Conservation (phyloP, 2,797 vertebrate genomes). For the Betta splendens region DNA sequence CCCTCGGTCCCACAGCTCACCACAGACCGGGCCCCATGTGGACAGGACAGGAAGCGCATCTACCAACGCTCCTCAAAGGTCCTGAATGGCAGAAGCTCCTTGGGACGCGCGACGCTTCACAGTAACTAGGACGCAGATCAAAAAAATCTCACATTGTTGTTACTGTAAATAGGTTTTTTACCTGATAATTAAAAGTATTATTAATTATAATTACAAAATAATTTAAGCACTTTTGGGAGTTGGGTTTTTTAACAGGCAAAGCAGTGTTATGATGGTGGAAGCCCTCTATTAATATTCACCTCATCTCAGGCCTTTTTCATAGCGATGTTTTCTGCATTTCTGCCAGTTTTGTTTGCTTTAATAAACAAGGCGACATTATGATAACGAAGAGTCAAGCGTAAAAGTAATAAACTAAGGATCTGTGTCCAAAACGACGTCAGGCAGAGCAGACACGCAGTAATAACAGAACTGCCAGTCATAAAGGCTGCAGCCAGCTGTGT, state of each 20-base stretch:
- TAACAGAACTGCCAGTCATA: neutral
- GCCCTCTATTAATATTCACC: too few relatives aligned
- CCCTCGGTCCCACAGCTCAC: conserved; percentile 62
- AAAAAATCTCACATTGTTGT: conserved; percentile 30
- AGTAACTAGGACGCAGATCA: conserved; percentile 28
- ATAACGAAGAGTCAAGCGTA: neutral
- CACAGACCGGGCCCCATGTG: conserved; percentile 55
- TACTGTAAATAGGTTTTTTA: conserved; percentile 1
- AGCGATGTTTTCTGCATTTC: neutral
- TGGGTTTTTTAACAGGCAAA: neutral
- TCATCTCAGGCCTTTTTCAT: neutral
- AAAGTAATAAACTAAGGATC: neutral
- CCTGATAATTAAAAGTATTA: too few relatives aligned
- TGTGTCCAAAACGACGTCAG: neutral
- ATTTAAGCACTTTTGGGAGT: neutral
- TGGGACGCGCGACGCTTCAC: conserved; percentile 59
- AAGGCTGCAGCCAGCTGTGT: too few relatives aligned
- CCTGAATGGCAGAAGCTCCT: conserved; percentile 55
- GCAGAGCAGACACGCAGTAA: too few relatives aligned
- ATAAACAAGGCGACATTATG: neutral
- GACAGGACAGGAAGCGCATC: conserved; percentile 59
- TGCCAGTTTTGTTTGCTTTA: neutral
- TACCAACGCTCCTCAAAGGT: conserved; percentile 43
- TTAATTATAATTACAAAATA: too few relatives aligned
- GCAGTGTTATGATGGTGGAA: too few relatives aligned